These are phyloP conservation scores for Scaptomyza flava DNA, from an alignment of 2,888 invertebrate genomes.

Conservation along the genomic window DNA sequence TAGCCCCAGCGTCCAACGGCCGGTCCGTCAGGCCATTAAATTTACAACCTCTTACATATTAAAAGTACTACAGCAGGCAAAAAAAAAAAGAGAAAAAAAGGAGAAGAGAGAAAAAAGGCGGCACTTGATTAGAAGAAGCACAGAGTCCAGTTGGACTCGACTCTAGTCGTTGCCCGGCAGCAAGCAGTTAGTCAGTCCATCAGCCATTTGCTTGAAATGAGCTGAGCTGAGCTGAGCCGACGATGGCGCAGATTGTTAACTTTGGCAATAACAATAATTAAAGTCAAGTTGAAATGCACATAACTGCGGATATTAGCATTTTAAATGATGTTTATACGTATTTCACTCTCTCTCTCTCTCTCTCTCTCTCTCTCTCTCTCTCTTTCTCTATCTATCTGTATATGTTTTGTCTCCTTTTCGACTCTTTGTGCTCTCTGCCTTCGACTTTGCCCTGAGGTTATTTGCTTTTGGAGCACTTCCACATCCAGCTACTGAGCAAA, in stretches of 20 bases:
- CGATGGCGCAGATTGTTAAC: conserved; percentile 78
- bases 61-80: conserved; percentile 31
- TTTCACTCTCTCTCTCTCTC: conserved; percentile 26
- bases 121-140: conserved; percentile 69
- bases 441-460: conserved; percentile 49
- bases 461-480: conserved; percentile 56
- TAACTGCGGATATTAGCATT: conserved; percentile 82
- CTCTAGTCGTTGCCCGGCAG: conserved; percentile 29
- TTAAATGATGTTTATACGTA: conserved; percentile 79
- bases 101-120: conserved; percentile 24
- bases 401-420: not conserved
- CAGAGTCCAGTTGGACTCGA: conserved; percentile 1
- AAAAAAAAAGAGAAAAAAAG: not conserved
- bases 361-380: too few species aligned
- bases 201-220: conserved; percentile 53
- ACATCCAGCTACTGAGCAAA: conserved; percentile 28
- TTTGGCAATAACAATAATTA: conserved; percentile 83
- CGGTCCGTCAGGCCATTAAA: conserved; percentile 69
- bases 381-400: not conserved
- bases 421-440: conserved; percentile 2
- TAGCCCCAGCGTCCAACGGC: conserved; percentile 50
- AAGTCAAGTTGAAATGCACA: conserved; percentile 82
- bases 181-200: conserved; percentile 68
- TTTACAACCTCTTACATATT: conserved; percentile 78
- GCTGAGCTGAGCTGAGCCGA: conserved; percentile 29